Evolutionary conservation across 1,140 invertebrate species (phyloP), one percentile per base, ranked within the genome.

Genomic region (Drosophila lacertosa): DNA sequence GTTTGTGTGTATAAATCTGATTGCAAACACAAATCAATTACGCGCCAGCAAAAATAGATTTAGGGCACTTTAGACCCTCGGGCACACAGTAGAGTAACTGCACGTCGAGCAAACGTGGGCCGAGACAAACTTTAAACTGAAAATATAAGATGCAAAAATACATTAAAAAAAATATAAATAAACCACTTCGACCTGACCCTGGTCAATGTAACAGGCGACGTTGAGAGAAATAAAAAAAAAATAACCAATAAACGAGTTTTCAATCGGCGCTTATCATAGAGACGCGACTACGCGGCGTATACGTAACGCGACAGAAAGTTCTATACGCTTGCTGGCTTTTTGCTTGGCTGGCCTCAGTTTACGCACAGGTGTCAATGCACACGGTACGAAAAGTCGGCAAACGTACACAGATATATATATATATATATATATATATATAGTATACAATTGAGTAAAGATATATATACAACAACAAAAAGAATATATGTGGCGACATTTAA

Each of bases 291-390:
- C 35, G 35, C 33, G n/a, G 7, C 35, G 51, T 53, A 53, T 53
- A 53, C 35, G 51, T 54, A 54, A 54, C 51, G n/a, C 4, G n/a
- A 26, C 39, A 48, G 40, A 26, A 54, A 48, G 40, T 59, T 42
- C 39, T 39, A 33, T 29, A 40, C 11, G 45, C 7, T 29, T 0
- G 26, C 7, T 6, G 13, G 26, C 15, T n/a, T n/a, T n/a, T 50
- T 54, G 48, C 32, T n/a, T 26, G 11, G 7, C 35, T n/a, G 18
- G 50, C 33, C 63, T 67, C 67, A 70, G 67, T 70, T 65, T 24
- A 50, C 44, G 50, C 60, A 54, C 67, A 70, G 60, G 67, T 70
- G 67, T 70, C 68, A 66, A 39, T 58, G 68, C 69, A 72, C 11
- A 67, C 69, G 55, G 63, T 55, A 58, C 42, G 10, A 29, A 32